A percentile compares a stretch with the other conserved stretches of the same genome.
Conservation (phyloP, 2,797 vertebrate species). For the Scolopax rusticola region DNA sequence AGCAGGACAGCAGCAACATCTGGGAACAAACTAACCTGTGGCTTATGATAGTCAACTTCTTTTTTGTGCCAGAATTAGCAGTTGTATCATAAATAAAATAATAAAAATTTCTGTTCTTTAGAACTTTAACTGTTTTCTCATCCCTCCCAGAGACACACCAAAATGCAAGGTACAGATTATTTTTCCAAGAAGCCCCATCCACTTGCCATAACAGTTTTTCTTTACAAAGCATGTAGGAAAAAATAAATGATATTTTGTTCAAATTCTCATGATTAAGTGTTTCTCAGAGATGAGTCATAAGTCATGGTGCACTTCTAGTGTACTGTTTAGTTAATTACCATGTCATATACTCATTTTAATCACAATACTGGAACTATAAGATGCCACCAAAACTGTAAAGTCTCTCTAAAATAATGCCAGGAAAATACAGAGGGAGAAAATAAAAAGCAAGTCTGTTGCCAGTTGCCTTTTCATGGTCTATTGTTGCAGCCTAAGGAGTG, state of each 20-base stretch:
- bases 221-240: background rate
- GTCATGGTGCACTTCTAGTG: background rate
- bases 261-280: background rate
- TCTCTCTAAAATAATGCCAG: background rate
- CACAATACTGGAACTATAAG: background rate
- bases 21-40: background rate
- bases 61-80: background rate
- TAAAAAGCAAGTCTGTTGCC: background rate
- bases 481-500: background rate
- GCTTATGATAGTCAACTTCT: background rate
- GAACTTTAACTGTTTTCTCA: background rate
- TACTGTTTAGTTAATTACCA: background rate
- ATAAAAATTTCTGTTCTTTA: background rate
- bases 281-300: background rate
- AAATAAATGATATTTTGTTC: background rate
- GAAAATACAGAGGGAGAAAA: background rate
- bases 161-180: background rate
- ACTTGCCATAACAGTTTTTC: background rate
- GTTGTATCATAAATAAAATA: background rate
- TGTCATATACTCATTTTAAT: background rate
- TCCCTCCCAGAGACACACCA: background rate
- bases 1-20: background rate
- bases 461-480: background rate
- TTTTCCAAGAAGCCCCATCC: background rate
- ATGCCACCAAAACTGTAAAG: background rate